Percentiles rank a stretch among this genome's conserved stretches.
These are phyloP conservation scores for Orchestia grillus DNA, from an alignment of 1,140 invertebrate genomes.

Conservation along the genomic window DNA sequence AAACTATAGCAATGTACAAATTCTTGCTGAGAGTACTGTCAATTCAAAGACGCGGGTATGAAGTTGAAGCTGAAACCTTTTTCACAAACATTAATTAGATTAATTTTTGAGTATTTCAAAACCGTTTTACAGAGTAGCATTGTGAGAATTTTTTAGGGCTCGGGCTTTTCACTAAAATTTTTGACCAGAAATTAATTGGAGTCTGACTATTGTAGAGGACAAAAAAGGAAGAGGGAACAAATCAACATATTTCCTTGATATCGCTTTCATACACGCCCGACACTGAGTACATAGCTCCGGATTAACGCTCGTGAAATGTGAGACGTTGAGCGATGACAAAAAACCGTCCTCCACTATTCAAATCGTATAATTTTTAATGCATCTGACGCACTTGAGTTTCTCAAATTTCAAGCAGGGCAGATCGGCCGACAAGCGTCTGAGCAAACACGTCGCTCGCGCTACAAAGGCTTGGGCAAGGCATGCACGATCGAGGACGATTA, in stretches of 20 bases:
- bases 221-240: background rate
- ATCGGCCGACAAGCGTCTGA: slow-evolving; percentile 34
- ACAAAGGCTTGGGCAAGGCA: slow-evolving; percentile 19
- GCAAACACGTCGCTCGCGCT: slow-evolving; percentile 32
- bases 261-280: background rate
- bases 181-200: background rate
- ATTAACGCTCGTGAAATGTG: slow-evolving; percentile 35
- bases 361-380: slow-evolving; percentile 31
- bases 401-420: slow-evolving; percentile 54
- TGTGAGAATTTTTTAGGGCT: background rate
- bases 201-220: background rate
- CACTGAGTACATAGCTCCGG: slow-evolving; percentile 27
- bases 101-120: background rate
- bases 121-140: background rate
- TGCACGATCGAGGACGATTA: slow-evolving; percentile 52
- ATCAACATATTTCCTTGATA: background rate
- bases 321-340: slow-evolving; percentile 1
- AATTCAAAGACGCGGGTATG: background rate
- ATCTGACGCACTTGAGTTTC: slow-evolving; percentile 39
- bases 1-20: background rate
- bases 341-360: slow-evolving; percentile 22
- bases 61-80: background rate
- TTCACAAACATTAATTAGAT: background rate
- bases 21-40: background rate
- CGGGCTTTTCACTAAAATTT: background rate